These are phyloP conservation scores for Remorina albescens DNA, from an alignment of 2,797 vertebrate genomes.

Conservation along the genomic window DNA sequence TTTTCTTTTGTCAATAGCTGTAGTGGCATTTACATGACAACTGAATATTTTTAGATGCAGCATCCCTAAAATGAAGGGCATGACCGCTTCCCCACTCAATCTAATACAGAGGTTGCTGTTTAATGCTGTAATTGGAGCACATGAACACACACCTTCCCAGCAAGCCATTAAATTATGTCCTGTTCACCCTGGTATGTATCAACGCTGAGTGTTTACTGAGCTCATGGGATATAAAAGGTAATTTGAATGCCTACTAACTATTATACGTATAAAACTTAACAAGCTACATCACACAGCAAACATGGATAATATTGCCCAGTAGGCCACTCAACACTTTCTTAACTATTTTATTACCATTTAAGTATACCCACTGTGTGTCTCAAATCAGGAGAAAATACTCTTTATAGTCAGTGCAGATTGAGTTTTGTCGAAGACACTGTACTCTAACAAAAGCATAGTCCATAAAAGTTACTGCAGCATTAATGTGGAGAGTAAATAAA, in stretches of 20 bases:
- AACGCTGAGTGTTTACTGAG: slow-evolving; percentile 50
- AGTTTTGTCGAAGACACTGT: slow-evolving; percentile 14
- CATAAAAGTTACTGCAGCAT: slow-evolving; percentile 68
- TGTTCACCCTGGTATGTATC: slow-evolving; percentile 54
- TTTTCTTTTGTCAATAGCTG: slow-evolving; percentile 50
- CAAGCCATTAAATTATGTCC: slow-evolving; percentile 59
- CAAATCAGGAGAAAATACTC: slow-evolving; percentile 25
- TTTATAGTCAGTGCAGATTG: not conserved
- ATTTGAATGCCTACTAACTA: slow-evolving; percentile 45
- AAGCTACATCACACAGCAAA: slow-evolving; percentile 30
- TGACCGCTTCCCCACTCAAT: slow-evolving; percentile 66
- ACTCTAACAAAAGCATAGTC: slow-evolving; percentile 48
- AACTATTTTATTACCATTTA: slow-evolving; percentile 28
- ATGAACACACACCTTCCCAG: slow-evolving; percentile 62
- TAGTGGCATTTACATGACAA: slow-evolving; percentile 34
- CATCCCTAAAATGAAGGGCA: slow-evolving; percentile 59
- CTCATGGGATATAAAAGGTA: slow-evolving; percentile 52
- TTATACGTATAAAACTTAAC: slow-evolving; percentile 55
- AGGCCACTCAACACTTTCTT: slow-evolving; percentile 33
- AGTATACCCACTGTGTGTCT: slow-evolving; percentile 3
- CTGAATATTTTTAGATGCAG: slow-evolving; percentile 55
- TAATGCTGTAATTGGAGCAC: slow-evolving; percentile 71
- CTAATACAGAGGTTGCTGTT: slow-evolving; percentile 63
- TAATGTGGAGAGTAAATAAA: slow-evolving; percentile 80
- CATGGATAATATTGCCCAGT: slow-evolving; percentile 28